phyloP scores from a whole-genome alignment of 92 coral and sea anemone genomes.

The Meandrina meandrites region DNA sequence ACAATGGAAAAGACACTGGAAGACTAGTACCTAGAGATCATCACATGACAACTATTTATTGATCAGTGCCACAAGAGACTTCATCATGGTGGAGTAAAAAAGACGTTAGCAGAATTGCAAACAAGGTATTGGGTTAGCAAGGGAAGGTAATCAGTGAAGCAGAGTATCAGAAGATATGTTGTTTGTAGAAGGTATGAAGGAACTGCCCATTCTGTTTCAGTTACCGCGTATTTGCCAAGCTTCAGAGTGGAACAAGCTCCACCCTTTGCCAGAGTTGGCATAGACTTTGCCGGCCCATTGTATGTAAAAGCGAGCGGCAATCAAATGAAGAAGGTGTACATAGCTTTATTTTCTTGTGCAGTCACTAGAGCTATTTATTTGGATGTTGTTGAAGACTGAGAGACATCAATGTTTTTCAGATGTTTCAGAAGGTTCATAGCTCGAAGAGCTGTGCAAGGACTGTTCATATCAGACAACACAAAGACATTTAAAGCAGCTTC shows the following conservation, averaged over 20 bases:
- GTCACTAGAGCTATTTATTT: constrained; percentile 5
- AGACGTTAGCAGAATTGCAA: no score
- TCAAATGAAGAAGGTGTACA: constrained; percentile 1
- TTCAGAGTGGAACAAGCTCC: background rate
- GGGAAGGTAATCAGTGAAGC: constrained; percentile 27
- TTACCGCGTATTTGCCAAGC: background rate
- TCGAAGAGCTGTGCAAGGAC: constrained; percentile 6
- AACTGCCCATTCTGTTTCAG: background rate
- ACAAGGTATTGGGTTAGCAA: constrained; percentile 8
- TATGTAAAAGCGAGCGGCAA: background rate
- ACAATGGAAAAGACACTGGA: no score
- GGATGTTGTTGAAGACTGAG: background rate
- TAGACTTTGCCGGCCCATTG: constrained; percentile 12
- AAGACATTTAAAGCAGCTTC: constrained; percentile 2
- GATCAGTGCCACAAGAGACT: no score
- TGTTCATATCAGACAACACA: constrained; percentile 3
- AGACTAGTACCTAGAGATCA: no score
- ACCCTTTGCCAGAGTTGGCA: background rate
- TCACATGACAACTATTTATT: no score
- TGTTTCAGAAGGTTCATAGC: constrained; percentile 10
- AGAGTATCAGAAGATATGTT: background rate
- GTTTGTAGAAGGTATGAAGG: background rate
- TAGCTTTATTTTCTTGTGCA: constrained; percentile 20
- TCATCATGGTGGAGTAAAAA: no score
- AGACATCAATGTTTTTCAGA: background rate